Base-by-base conservation (phyloP, 2,888 invertebrate genomes). In the Thelaira solivaga region DNA sequence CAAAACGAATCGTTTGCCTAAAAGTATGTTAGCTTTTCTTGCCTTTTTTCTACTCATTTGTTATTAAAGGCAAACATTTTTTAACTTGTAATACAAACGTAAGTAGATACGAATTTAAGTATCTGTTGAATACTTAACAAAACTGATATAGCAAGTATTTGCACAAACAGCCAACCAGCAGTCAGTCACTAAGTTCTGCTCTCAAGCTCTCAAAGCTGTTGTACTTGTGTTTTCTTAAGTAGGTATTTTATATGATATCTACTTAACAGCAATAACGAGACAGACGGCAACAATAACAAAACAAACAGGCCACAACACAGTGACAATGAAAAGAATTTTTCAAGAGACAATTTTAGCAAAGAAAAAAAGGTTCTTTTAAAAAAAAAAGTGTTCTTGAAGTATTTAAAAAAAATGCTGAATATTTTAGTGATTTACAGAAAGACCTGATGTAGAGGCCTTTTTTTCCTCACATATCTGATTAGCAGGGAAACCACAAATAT, bases 161-260 rank as follows among this genome's bases (percentile, higher is more conserved):
- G 49, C 20, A 11, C 57, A 26, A 4, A 20, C 67, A 36, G n/a
- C n/a, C 47, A 41, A 7, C 4, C 4, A 2, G n/a, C 2, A 29
- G 24, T 43, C 49, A 61, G 41, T 7, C 49, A 39, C n/a, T n/a
- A n/a, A n/a, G 34, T 57, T 29, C 0, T 22, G 8, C 11, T 34
- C n/a, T 43, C 10, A n/a, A n/a, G 16, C 29, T 29, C 41, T 57
- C 39, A 11, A 13, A 16, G 36, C 6, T 39, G 10, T 47, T 65
- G 41, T 34, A 18, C n/a, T 20, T 20, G 41, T 49, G 59, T 72
- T 61, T 51, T 73, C 49, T 73, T 77, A 73, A 77, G 72, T 68
- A 77, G 77, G 77, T 73, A 72, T 77, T 77, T 73, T 68, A 73
- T 72, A 77, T 77, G 77, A 73, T 77, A 77, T 68, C 67, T 77